Base-by-base conservation (phyloP, 2,888 invertebrate genomes). In the Leptarthrus brevirostris region DNA sequence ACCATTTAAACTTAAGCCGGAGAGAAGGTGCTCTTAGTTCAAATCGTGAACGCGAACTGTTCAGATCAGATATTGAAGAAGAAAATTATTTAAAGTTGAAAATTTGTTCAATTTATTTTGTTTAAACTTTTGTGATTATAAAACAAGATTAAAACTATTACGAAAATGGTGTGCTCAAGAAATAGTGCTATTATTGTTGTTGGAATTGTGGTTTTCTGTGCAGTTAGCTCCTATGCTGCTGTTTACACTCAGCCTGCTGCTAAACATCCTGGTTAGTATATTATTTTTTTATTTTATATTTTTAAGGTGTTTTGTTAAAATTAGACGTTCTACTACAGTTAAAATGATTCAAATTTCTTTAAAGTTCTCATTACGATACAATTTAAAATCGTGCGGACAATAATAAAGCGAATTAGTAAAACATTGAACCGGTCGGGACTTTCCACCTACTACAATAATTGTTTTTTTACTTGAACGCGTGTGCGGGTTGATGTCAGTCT, bases 241-340 rank as follows among this genome's bases (percentile, higher is more conserved):
- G 80, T 83, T 44, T 83, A 79, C 74, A 80, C 80, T 20, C 82
- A 83, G 76, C 82, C 80, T 16, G 80, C 82, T 49, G 73, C 80
- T n/a, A 77, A 79, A 26, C 80, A 80, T 80, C 79, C 81, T 80
- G 83, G 83, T 83, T 78, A 83, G 82, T 83, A 82, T 40, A 6
- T 12, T 5, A 5, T 30, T 30, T 3, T 30, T 30, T 30, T 30
- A 30, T 30, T 30, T 5, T 30, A 30, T n/a, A n/a, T n/a, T n/a
- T n/a, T n/a, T n/a, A n/a, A n/a, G n/a, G n/a, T n/a, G n/a, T n/a
- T n/a, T n/a, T n/a, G n/a, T n/a, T n/a, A n/a, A n/a, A n/a, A n/a
- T n/a, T n/a, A n/a, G n/a, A n/a, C n/a, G n/a, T n/a, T n/a, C n/a
- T n/a, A n/a, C n/a, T n/a, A n/a, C n/a, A n/a, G n/a, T n/a, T n/a